Conservation (phyloP, 2,888 invertebrate species). For the Agrochola lychnidis region DNA sequence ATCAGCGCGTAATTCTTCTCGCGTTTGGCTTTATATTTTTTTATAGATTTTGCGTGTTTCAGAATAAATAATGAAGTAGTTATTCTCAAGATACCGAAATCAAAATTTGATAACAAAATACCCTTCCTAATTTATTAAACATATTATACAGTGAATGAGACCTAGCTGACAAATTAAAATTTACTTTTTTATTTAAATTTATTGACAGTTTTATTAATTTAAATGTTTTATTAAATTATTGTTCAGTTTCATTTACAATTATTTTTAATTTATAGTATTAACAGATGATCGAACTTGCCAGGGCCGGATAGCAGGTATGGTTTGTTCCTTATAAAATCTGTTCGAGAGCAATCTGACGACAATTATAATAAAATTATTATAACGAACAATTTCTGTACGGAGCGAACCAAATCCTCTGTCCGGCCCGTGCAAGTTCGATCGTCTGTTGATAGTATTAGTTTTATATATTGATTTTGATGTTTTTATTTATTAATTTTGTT, state of each 20-base stretch:
- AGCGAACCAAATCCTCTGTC: not conserved
- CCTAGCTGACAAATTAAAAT: not conserved
- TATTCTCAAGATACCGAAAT: not conserved
- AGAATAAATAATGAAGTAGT: conserved; percentile 23
- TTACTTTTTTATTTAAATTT: not conserved
- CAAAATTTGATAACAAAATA: not conserved
- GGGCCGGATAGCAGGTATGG: not conserved
- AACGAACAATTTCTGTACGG: not conserved
- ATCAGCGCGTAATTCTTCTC: conserved; percentile 8
- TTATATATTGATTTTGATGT: not conserved
- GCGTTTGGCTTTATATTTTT: not conserved
- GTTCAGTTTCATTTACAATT: not conserved
- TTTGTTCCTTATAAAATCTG: not conserved
- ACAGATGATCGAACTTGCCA: not conserved
- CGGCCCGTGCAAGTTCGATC: not conserved
- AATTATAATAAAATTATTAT: not conserved
- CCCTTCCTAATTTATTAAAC: not conserved
- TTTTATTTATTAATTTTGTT: not conserved
- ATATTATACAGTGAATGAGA: not conserved
- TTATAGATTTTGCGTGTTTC: conserved; percentile 7
- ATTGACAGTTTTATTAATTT: not conserved
- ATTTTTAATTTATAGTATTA: not conserved
- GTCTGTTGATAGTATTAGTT: not conserved
- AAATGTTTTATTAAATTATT: not conserved
- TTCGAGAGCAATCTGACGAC: not conserved